These are phyloP conservation scores for Pachyseris speciosa DNA, from an alignment of 64 coral and sea anemone genomes.

Conservation along the genomic window DNA sequence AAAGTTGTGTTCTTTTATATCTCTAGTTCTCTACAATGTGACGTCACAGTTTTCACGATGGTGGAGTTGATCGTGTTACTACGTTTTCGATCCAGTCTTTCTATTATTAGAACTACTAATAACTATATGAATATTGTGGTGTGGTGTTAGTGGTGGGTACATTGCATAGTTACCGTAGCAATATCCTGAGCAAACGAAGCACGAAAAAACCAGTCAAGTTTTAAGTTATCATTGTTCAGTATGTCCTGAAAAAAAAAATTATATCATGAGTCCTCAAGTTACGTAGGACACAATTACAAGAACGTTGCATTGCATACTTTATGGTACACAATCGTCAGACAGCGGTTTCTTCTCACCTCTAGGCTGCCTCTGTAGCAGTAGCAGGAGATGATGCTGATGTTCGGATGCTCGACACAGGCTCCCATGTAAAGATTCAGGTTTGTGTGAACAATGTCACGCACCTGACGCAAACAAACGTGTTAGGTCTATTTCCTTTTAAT, in stretches of 20 bases:
- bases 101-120: too few species aligned
- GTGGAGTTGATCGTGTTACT: too few species aligned
- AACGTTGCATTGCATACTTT: too few species aligned
- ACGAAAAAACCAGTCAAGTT: conserved; percentile 85
- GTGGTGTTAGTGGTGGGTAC: too few species aligned
- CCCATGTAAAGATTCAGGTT: conserved; percentile 79
- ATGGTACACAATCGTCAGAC: too few species aligned
- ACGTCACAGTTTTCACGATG: too few species aligned
- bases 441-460: conserved; percentile 70
- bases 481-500: too few species aligned
- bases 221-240: conserved; percentile 74
- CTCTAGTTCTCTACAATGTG: too few species aligned
- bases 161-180: conserved; percentile 59
- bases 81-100: too few species aligned
- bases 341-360: conserved; percentile 70
- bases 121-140: too few species aligned
- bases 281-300: too few species aligned
- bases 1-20: too few species aligned
- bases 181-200: conserved; percentile 80
- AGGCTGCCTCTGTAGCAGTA: conserved; percentile 82
- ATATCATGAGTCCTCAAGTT: neutral
- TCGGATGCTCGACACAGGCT: conserved; percentile 52
- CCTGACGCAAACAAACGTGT: conserved; percentile 24
- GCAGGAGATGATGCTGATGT: conserved; percentile 75
- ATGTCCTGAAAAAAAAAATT: conserved; percentile 65